These are phyloP conservation scores for Chelon labrosus DNA, from an alignment of 2,797 vertebrate genomes.

Conservation along the genomic window DNA sequence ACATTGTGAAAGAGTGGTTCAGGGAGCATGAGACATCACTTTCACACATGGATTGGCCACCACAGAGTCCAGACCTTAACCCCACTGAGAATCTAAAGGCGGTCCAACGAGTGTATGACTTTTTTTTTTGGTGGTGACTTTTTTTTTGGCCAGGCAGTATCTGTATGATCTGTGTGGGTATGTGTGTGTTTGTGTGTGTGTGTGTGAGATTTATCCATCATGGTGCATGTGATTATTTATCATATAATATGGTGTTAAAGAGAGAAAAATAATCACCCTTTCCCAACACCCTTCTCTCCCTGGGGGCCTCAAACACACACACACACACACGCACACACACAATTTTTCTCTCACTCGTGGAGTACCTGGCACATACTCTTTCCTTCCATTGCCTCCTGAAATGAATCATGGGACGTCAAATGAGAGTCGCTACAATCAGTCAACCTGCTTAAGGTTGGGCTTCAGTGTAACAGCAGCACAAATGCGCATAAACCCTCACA, in stretches of 20 bases:
- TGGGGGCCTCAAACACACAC: not conserved
- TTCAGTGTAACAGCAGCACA: not conserved
- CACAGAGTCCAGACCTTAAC: too few relatives aligned
- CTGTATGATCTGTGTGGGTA: too few relatives aligned
- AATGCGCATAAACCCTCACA: constrained; percentile 15
- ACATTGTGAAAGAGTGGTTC: too few relatives aligned
- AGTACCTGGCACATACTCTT: constrained; percentile 3
- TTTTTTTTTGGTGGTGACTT: too few relatives aligned
- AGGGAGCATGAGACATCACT: too few relatives aligned
- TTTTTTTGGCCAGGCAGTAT: too few relatives aligned
- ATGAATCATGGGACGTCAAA: constrained; percentile 65
- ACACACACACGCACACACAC: not conserved
- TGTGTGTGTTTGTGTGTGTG: constrained; percentile 1
- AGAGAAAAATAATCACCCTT: constrained; percentile 54
- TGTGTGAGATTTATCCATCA: constrained; percentile 41
- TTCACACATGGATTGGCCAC: too few relatives aligned
- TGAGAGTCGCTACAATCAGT: constrained; percentile 48
- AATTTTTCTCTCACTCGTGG: constrained; percentile 7
- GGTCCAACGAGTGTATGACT: too few relatives aligned
- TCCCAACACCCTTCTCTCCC: constrained; percentile 23
- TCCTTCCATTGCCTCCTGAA: constrained; percentile 21
- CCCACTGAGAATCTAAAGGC: too few relatives aligned
- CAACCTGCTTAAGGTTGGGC: constrained; percentile 46
- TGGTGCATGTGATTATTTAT: constrained; percentile 45
- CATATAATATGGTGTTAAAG: constrained; percentile 49